These are phyloP conservation scores for Oedothorax gibbosus DNA, from an alignment of 1,140 invertebrate species.

Conservation along the genomic window DNA sequence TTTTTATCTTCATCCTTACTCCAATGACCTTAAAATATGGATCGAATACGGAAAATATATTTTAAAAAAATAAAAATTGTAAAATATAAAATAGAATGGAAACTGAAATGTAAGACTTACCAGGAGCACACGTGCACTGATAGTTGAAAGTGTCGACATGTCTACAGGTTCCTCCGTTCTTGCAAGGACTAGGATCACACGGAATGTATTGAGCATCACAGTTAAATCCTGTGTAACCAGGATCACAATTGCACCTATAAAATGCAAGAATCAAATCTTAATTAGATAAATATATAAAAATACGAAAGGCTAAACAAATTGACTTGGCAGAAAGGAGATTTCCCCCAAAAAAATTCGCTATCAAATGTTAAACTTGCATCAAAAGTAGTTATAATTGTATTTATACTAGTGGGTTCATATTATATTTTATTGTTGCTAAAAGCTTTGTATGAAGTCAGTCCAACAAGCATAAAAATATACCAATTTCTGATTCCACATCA, in stretches of 20 bases:
- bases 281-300: no score
- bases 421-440: no score
- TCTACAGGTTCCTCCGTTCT: conserved; percentile 87
- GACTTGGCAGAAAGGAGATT: no score
- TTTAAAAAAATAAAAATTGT: not conserved
- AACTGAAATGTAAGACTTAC: conserved; percentile 65
- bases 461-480: no score
- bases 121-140: conserved; percentile 84
- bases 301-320: no score
- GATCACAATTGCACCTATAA: conserved; percentile 82
- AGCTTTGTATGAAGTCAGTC: no score
- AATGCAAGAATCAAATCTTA: not conserved
- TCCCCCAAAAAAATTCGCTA: no score
- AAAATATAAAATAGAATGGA: no score
- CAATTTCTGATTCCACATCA: no score
- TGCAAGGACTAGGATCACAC: conserved; percentile 88
- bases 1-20: not conserved
- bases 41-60: not conserved
- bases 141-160: conserved; percentile 81
- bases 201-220: conserved; percentile 91
- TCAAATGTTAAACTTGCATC: no score
- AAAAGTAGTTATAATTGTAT: no score
- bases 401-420: no score
- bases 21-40: not conserved
- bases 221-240: conserved; percentile 88